Conservation (phyloP, 37 sponge, comb jelly and placozoan species). For the Halichondria panicea region DNA sequence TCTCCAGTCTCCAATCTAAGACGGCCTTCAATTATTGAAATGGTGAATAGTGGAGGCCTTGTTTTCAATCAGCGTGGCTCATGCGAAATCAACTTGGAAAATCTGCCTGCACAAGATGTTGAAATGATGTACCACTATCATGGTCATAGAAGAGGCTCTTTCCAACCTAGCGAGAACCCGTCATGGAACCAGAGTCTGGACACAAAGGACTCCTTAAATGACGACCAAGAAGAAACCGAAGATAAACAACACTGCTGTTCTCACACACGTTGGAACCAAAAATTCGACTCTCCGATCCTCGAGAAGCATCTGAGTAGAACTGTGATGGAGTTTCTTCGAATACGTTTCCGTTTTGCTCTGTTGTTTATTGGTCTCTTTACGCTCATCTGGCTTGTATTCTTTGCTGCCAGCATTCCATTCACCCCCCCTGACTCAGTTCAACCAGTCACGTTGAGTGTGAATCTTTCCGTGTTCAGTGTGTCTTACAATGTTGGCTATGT, state of each 20-base stretch:
- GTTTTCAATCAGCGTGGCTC: slow-evolving; percentile 18
- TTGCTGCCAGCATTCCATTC: slow-evolving; percentile 59
- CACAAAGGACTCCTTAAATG: neutral
- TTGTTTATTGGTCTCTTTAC: slow-evolving; percentile 62
- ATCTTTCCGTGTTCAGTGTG: slow-evolving; percentile 33
- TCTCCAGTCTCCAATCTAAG: slow-evolving; percentile 27
- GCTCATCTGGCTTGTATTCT: slow-evolving; percentile 72
- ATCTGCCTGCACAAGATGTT: slow-evolving; percentile 18
- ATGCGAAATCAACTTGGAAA: slow-evolving; percentile 30
- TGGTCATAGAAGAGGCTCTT: neutral
- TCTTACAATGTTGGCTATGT: slow-evolving; percentile 45
- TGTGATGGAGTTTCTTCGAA: slow-evolving; percentile 67
- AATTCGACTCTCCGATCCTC: slow-evolving; percentile 52
- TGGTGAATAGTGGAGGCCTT: slow-evolving; percentile 26
- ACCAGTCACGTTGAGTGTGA: neutral
- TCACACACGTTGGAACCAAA: slow-evolving; percentile 63
- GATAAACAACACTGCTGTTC: neutral
- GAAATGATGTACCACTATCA: slow-evolving; percentile 23
- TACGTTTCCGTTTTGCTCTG: slow-evolving; percentile 54
- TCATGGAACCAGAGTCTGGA: neutral
- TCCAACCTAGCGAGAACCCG: no score
- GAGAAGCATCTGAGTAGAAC: slow-evolving; percentile 61
- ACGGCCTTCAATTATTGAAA: slow-evolving; percentile 50
- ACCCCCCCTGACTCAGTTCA: neutral
- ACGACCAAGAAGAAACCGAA: neutral